Conservation (phyloP, 2,888 invertebrate genomes). For the Gari tellinella region DNA sequence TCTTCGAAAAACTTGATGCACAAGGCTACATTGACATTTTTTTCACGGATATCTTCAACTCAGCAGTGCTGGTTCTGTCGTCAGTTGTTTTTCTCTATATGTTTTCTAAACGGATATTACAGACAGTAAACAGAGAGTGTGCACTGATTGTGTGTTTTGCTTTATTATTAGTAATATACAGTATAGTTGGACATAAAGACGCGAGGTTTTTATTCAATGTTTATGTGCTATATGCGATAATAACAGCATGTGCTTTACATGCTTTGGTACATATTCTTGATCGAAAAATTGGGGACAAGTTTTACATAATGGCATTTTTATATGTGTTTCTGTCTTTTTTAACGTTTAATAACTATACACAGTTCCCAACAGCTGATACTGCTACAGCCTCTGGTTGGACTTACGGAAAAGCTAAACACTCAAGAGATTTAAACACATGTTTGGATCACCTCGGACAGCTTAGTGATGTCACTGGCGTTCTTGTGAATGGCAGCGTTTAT, state of each 20-base stretch:
- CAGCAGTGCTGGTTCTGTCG: not conserved
- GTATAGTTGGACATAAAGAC: slow-evolving; percentile 57
- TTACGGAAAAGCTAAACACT: slow-evolving; percentile 44
- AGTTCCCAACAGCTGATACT: slow-evolving; percentile 33
- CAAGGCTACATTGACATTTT: slow-evolving; percentile 36
- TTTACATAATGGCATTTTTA: not conserved
- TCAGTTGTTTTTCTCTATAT: not conserved
- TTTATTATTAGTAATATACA: slow-evolving; percentile 24
- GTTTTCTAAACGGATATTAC: not conserved
- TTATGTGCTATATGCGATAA: slow-evolving; percentile 44
- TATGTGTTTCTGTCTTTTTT: slow-evolving; percentile 2
- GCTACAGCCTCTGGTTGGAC: slow-evolving; percentile 41
- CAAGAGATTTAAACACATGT: slow-evolving; percentile 68
- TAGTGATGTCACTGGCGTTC: slow-evolving; percentile 71
- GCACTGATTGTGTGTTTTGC: slow-evolving; percentile 19
- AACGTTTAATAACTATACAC: slow-evolving; percentile 33
- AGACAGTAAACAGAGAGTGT: not conserved
- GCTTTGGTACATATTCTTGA: slow-evolving; percentile 1
- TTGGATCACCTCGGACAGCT: slow-evolving; percentile 63
- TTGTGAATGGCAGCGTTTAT: slow-evolving; percentile 67
- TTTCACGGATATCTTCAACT: slow-evolving; percentile 12
- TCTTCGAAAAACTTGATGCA: slow-evolving; percentile 61
- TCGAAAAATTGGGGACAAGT: not conserved
- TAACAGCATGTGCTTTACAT: slow-evolving; percentile 46
- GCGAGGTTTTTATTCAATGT: slow-evolving; percentile 54